Evolutionary conservation across 2,888 invertebrate genomes (phyloP), one percentile per base, ranked within the genome.

Genomic region (Sepioteuthis lessoniana): DNA sequence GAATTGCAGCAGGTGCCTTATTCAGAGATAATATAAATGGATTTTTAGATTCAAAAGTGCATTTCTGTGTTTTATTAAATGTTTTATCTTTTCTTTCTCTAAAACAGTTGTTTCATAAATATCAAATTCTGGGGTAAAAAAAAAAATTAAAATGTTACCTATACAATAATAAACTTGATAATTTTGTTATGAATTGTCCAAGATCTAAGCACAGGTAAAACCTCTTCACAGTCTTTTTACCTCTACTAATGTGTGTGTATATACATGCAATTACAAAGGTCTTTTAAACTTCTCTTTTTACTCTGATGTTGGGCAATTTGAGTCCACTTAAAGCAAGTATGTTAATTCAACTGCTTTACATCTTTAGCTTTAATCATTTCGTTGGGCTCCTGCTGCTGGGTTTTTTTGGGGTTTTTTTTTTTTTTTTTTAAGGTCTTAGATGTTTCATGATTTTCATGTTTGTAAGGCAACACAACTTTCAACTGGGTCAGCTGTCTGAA

Each of bases 401-500:
- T n/a, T 76, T 10, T n/a, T 60, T 60, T 47, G 5, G 46, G 16
- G 21, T 55, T 55, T 55, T 55, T 21, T 55, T 55, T 55, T 5
- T 5, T 55, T 28, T 60, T 60, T 60, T 76, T 2, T 13, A n/a
- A 16, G 28, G 60, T 60, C 31, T 28, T 28, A 31, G 28, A 76
- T 76, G n/a, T 76, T 76, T 76, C n/a, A n/a, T 76, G 76, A n/a
- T 76, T 76, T 76, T 31, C 76, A 76, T 76, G 76, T n/a, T 76
- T 76, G 76, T 76, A n/a, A n/a, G 16, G n/a, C 76, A 76, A n/a
- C n/a, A 0, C 76, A n/a, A n/a, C n/a, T 76, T 76, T 76, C 76
- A 76, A 76, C n/a, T 76, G 76, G 76, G 76, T 76, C 76, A 76
- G 76, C 76, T 76, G 76, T 76, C 76, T 76, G 76, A 31, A 76